Evolutionary conservation across 2,797 vertebrate genomes (phyloP).

Genomic region (Jordanella pulchra): DNA sequence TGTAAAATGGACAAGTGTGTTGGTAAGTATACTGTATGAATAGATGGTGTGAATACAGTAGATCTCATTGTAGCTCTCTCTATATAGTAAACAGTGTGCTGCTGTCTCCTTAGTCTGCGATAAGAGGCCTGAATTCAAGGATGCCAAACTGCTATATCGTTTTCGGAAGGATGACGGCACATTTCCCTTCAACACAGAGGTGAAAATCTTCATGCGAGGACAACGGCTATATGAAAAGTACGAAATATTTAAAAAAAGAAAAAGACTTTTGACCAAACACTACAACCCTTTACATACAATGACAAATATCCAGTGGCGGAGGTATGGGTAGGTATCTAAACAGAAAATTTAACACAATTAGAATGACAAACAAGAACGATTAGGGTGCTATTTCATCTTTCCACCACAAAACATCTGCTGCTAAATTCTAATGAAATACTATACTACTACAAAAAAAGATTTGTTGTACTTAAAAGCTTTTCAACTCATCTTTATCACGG

Average conservation of each 20-base stretch:
- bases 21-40: not conserved
- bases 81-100: not conserved
- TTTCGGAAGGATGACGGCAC: slow-evolving; percentile 91
- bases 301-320: not conserved
- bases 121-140: slow-evolving; percentile 84
- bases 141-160: slow-evolving; percentile 88
- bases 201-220: slow-evolving; percentile 86
- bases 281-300: not conserved
- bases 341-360: no score
- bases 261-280: not conserved
- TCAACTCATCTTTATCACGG: not conserved
- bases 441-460: not conserved
- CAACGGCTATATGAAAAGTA: slow-evolving; percentile 88
- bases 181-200: slow-evolving; percentile 84
- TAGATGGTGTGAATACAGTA: not conserved
- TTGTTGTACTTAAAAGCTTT: not conserved
- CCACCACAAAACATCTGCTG: no score
- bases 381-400: no score
- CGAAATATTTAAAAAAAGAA: slow-evolving; percentile 46
- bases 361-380: no score
- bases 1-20: not conserved
- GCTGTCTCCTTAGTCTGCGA: slow-evolving; percentile 82
- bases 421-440: no score
- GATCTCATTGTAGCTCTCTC: not conserved
- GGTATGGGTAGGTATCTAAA: no score